Percentiles rank a stretch among this genome's conserved stretches.
Evolutionary conservation across 2,888 invertebrate species (phyloP).

Genomic region (Drosophila formosana): DNA sequence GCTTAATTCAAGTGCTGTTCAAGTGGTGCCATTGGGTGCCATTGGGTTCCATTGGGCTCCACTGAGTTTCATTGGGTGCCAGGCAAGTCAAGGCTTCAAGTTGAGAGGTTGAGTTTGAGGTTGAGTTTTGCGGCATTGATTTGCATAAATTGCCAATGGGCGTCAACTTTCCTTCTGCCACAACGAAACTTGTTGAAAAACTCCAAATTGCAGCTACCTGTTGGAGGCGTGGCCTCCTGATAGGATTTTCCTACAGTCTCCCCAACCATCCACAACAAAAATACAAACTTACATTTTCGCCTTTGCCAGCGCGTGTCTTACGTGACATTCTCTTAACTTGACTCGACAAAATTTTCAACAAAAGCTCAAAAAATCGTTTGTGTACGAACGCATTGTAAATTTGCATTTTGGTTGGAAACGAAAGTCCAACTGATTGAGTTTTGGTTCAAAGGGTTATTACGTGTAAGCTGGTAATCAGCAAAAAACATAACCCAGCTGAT

Average conservation of each 20-base stretch:
- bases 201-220: conserved; percentile 70
- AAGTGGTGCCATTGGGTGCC: conserved; percentile 60
- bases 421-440: conserved; percentile 44
- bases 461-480: conserved; percentile 22
- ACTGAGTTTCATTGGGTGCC: conserved; percentile 53
- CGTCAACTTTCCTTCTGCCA: conserved; percentile 44
- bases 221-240: conserved; percentile 49
- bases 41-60: conserved; percentile 33
- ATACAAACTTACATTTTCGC: conserved; percentile 20
- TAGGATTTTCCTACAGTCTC: conserved; percentile 31
- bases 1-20: conserved; percentile 60
- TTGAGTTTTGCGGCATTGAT: conserved; percentile 57
- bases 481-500: conserved; percentile 33
- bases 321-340: conserved; percentile 59
- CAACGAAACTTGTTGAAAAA: conserved; percentile 53
- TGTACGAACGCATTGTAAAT: conserved; percentile 54
- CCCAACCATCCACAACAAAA: conserved; percentile 1
- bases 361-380: conserved; percentile 22
- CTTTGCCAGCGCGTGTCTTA: conserved; percentile 52
- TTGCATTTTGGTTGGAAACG: conserved; percentile 46
- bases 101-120: conserved; percentile 40
- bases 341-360: conserved; percentile 17
- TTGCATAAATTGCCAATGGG: conserved; percentile 75
- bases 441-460: conserved; percentile 40
- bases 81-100: conserved; percentile 22